Evolutionary conservation across 2,113 vertebrate species (phyloP).

Genomic region (Guaruba guarouba): DNA sequence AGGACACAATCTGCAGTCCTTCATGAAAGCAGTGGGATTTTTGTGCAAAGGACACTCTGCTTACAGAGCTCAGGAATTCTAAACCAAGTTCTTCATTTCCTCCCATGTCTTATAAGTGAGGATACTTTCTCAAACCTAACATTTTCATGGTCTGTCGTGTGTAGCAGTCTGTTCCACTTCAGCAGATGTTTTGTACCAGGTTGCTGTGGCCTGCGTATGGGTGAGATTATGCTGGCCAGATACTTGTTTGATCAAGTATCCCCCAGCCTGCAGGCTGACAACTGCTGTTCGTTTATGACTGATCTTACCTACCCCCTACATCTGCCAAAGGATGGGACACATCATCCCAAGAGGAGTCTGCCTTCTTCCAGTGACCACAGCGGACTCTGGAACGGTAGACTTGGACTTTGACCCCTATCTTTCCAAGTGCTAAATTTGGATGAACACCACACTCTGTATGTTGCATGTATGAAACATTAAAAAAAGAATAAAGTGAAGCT

Average conservation of each 20-base stretch:
- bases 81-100: not conserved
- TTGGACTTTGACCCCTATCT: not conserved
- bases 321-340: not conserved
- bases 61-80: not conserved
- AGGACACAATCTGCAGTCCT: not conserved
- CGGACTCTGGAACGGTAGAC: not conserved
- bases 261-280: not conserved
- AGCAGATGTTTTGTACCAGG: not conserved
- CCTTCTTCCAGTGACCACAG: not conserved
- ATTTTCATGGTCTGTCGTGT: not conserved
- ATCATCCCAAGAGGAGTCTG: not conserved
- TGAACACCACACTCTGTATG: not conserved
- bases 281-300: not conserved
- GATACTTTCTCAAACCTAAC: not conserved
- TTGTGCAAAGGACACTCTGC: not conserved
- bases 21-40: not conserved
- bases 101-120: not conserved
- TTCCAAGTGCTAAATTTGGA: not conserved
- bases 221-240: not conserved
- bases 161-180: not conserved
- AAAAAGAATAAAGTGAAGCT: not conserved
- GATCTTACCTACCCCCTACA: not conserved
- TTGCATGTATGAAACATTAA: not conserved
- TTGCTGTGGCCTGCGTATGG: not conserved
- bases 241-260: not conserved